Percentiles rank a stretch among this genome's conserved stretches.
phyloP scores from a whole-genome alignment of 2,797 vertebrate species.

The Varecia variegata region DNA sequence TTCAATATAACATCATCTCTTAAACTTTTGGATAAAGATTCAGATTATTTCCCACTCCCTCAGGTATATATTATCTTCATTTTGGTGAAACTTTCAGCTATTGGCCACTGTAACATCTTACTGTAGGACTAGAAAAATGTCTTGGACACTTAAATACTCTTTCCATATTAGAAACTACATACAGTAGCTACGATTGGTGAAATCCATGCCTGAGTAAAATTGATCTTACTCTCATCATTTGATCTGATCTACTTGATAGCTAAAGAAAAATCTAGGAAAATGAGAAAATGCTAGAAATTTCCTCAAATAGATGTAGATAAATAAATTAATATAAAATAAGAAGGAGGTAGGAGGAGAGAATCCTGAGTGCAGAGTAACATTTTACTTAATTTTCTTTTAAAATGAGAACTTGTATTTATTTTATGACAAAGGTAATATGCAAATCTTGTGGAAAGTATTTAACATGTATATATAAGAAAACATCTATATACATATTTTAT shows the following conservation, averaged over 20 bases:
- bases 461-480: not conserved
- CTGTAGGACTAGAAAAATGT: not conserved
- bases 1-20: not conserved
- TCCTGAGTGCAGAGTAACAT: not conserved
- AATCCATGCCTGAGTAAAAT: not conserved
- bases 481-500: not conserved
- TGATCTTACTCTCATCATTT: not conserved
- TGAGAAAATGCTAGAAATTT: not conserved
- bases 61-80: not conserved
- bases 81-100: not conserved
- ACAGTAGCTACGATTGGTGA: not conserved
- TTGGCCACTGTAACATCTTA: not conserved
- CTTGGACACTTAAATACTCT: not conserved
- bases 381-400: conserved; percentile 39
- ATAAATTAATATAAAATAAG: not conserved
- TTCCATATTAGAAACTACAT: not conserved
- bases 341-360: not conserved
- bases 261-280: not conserved
- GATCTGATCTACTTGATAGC: not conserved
- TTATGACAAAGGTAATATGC: not conserved
- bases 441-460: not conserved
- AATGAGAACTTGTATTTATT: not conserved
- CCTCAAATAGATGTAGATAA: not conserved
- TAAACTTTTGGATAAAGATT: not conserved
- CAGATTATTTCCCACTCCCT: not conserved